Percentiles rank a stretch among this genome's conserved stretches.
phyloP scores from a whole-genome alignment of 2,888 invertebrate genomes.

The Standfussiana lucernea region DNA sequence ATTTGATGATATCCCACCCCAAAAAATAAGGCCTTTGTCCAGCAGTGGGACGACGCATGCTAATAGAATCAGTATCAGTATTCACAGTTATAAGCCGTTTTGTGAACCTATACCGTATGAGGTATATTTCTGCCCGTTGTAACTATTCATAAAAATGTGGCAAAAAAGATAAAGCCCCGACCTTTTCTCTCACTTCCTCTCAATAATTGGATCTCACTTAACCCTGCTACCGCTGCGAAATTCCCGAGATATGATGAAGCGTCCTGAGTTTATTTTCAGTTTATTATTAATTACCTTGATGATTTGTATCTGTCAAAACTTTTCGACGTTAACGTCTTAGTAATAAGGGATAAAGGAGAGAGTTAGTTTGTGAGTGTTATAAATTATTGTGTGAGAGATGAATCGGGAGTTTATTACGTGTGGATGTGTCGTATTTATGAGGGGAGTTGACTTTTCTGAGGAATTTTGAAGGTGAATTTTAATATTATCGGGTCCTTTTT shows the following conservation, averaged over 20 bases:
- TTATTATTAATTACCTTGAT: slow-evolving; percentile 67
- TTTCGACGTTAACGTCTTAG: slow-evolving; percentile 60
- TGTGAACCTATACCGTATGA: neutral
- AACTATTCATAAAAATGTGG: neutral
- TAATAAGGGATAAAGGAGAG: slow-evolving; percentile 41
- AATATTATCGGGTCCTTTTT: neutral
- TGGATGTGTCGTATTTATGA: slow-evolving; percentile 30
- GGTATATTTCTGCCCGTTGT: neutral
- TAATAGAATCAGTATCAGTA: too few species aligned
- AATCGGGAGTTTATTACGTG: slow-evolving; percentile 32
- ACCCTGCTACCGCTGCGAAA: slow-evolving; percentile 46
- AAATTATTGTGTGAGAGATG: slow-evolving; percentile 45
- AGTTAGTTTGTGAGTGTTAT: slow-evolving; percentile 40
- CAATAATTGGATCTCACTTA: slow-evolving; percentile 43
- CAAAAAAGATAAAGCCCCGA: neutral
- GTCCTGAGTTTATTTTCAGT: slow-evolving; percentile 58
- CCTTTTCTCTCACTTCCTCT: slow-evolving; percentile 23
- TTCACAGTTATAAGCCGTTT: neutral
- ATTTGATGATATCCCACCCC: too few species aligned
- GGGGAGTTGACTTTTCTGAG: neutral
- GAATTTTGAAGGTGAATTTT: neutral
- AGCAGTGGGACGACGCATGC: too few species aligned
- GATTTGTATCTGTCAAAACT: slow-evolving; percentile 70
- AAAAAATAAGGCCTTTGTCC: too few species aligned
- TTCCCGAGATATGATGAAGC: slow-evolving; percentile 59